These are phyloP conservation scores for Rynchops niger DNA, from an alignment of 2,113 vertebrate genomes.

Conservation along the genomic window DNA sequence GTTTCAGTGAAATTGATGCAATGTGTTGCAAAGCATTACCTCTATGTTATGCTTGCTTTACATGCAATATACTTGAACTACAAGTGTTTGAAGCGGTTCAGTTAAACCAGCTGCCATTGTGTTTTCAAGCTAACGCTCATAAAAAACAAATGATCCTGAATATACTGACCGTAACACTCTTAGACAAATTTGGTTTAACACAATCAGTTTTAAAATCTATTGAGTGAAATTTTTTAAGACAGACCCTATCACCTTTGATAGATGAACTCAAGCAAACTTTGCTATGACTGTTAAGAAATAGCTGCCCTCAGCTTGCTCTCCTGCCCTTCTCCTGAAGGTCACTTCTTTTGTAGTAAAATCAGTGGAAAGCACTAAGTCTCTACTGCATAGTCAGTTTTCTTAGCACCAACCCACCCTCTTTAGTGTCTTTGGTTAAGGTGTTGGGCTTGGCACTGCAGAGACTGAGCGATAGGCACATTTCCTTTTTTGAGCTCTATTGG, in stretches of 20 bases:
- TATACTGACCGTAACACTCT: not conserved
- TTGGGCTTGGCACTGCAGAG: not conserved
- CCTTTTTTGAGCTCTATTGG: not conserved
- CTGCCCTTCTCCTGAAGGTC: not conserved
- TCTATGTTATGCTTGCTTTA: not conserved
- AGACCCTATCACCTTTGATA: not conserved
- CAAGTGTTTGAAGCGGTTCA: not conserved
- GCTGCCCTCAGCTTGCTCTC: not conserved
- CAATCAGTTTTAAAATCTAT: not conserved
- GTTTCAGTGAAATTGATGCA: not conserved
- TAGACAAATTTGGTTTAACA: not conserved
- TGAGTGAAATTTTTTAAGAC: conserved; percentile 5
- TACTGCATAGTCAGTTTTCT: not conserved
- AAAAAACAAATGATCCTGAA: not conserved
- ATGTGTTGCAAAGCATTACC: not conserved
- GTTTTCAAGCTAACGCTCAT: not conserved
- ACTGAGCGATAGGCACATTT: not conserved
- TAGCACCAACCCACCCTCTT: not conserved
- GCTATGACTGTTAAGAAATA: not conserved
- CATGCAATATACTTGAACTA: not conserved
- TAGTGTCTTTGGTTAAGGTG: not conserved
- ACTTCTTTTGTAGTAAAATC: not conserved
- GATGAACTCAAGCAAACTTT: conserved; percentile 20
- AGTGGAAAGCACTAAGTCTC: not conserved
- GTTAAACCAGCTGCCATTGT: not conserved